These are phyloP conservation scores for Drosophila subquinaria DNA, from an alignment of 2,888 invertebrate species.

Conservation along the genomic window DNA sequence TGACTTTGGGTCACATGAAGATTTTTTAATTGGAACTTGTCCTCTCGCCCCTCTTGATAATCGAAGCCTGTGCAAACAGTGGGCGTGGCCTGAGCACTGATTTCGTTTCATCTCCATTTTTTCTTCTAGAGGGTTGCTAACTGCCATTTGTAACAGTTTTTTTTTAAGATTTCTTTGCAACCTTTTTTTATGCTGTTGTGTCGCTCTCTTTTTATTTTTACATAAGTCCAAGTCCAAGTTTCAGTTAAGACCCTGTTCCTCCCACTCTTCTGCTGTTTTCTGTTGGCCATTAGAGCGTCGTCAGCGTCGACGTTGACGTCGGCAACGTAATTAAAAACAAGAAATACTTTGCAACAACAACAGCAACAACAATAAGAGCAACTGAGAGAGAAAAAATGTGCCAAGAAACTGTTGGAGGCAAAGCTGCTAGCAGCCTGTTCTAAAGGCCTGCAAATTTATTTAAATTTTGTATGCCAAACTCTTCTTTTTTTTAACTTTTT, in stretches of 20 bases:
- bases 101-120: conserved; percentile 44
- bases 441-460: conserved; percentile 61
- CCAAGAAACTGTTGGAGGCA: conserved; percentile 64
- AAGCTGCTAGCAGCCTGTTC: conserved; percentile 11
- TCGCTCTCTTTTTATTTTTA: conserved; percentile 37
- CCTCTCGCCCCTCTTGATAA: conserved; percentile 43
- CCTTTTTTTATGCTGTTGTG: conserved; percentile 51
- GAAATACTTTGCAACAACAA: conserved; percentile 56
- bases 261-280: conserved; percentile 17
- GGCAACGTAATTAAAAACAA: conserved; percentile 77
- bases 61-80: conserved; percentile 40
- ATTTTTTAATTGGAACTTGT: conserved; percentile 77
- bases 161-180: conserved; percentile 53
- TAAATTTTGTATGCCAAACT: conserved; percentile 69
- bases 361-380: conserved; percentile 12
- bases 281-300: conserved; percentile 66
- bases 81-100: conserved; percentile 50
- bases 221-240: conserved; percentile 69
- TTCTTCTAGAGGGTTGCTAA: conserved; percentile 47
- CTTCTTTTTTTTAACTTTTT: conserved; percentile 32
- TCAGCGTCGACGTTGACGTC: conserved; percentile 50
- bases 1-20: conserved; percentile 74
- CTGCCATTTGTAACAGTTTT: conserved; percentile 63
- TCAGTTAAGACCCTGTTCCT: conserved; percentile 23
- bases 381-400: conserved; percentile 53